Evolutionary conservation across 2,888 invertebrate species (phyloP).

Genomic region (Xestia rhomboidea): DNA sequence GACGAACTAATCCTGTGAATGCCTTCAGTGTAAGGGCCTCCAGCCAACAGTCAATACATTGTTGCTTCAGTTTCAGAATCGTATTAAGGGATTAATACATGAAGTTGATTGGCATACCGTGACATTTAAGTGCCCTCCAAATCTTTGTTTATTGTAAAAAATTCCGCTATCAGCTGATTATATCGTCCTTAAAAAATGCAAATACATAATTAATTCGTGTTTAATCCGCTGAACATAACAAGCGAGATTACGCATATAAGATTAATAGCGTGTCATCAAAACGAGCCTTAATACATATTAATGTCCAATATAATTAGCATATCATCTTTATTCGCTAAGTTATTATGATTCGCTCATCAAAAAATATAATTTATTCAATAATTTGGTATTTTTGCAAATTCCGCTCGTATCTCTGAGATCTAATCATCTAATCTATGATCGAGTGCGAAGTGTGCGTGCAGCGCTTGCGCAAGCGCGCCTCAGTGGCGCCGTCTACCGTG

Average conservation of each 20-base stretch:
- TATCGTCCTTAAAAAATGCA: constrained; percentile 38
- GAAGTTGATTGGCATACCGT: neutral
- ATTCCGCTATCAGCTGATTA: constrained; percentile 19
- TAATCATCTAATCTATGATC: constrained; percentile 74
- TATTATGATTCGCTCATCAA: constrained; percentile 28
- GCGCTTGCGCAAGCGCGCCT: constrained; percentile 79
- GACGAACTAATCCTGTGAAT: too few species aligned
- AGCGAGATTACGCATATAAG: constrained; percentile 41
- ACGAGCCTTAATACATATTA: constrained; percentile 44
- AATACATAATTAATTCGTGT: constrained; percentile 48
- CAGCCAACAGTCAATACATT: too few species aligned
- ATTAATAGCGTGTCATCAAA: constrained; percentile 54
- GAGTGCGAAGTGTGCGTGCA: constrained; percentile 69
- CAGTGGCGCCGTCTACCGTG: constrained; percentile 87
- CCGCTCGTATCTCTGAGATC: constrained; percentile 64
- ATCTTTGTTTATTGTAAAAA: constrained; percentile 21
- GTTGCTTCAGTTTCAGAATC: constrained; percentile 3
- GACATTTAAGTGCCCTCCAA: constrained; percentile 14
- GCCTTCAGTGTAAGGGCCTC: too few species aligned
- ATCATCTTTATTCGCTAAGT: constrained; percentile 19
- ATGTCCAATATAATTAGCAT: constrained; percentile 52
- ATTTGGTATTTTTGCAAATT: constrained; percentile 60
- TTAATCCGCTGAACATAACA: constrained; percentile 45
- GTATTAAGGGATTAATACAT: constrained; percentile 20
- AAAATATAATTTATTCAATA: constrained; percentile 14